Evolutionary conservation across 2,888 invertebrate genomes (phyloP), one percentile per base, ranked within the genome.

Genomic region (Bellardia pandia): DNA sequence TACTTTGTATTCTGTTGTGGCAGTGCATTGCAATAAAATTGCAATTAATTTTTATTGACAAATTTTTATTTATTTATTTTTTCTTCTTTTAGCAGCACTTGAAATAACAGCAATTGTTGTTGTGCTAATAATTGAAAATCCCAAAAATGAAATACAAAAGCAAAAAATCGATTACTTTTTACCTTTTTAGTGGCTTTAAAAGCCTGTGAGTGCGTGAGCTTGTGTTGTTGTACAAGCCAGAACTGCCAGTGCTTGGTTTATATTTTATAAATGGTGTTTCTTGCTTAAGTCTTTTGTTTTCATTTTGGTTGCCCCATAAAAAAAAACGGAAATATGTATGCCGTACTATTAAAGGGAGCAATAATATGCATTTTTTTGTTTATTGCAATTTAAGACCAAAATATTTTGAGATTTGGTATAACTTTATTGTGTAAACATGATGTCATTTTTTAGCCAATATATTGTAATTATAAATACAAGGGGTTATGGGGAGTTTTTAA

Each of bases 1-100:
- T 85, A 76, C 74, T 88, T 85, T 85, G 77, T 88, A 88, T 87
- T 88, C 89, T 74, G 75, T 53, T 23, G 53, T 33, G 84, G 85
- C 79, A 68, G 62, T 85, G 89, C 85, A 85, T 88, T 89, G 90
- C 91, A 92, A 92, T 92, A 92, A 92, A 92, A 92, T 91, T 91
- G 91, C 92, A 92, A 92, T 92, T 92, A 92, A 91, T 90, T 91
- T 92, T 92, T 91, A 91, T 91, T 92, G 92, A 92, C 92, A 92
- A 92, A 90, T 90, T 91, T 90, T 91, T 85, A 75, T 85, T 66
- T 82, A 64, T 68, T 45, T 33, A 56, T 48, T 71, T 80, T 85
- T 56, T 23, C 13, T 16, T 4, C 23, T 42, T 64, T 56, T 9
- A 51, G 37, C 58, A 16, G 51, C 60, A 62, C 40, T 42, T 80